Evolutionary conservation across 2,888 invertebrate species (phyloP), one percentile per base, ranked within the genome.

Genomic region (Biston betularia): DNA sequence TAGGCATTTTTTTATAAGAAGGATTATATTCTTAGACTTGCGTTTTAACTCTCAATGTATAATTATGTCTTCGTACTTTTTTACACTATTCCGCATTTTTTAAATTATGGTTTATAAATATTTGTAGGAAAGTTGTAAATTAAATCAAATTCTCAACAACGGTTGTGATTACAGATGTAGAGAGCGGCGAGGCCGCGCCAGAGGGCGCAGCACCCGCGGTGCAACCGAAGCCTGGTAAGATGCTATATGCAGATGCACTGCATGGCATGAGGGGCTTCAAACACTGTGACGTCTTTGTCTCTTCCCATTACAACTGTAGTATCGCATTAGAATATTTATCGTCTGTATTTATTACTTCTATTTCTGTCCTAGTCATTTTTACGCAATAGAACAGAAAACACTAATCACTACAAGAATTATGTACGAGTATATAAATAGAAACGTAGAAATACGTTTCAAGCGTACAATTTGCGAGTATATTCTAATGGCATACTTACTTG

Each of bases 161-260:
- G 49, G 49, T 52, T 53, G 53, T 87, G 74, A 76, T 91, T 91
- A 61, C 91, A 91, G 91, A 91, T 89, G 78, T 90, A 88, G 90
- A 90, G 75, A 71, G 75, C 78, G 86, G 86, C 68, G 82, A 80
- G 69, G 77, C 78, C 45, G 75, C 79, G 49, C 53, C 57, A 35
- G 82, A 84, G 69, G 79, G 77, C 68, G 83, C 76, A 52, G 78
- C 78, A 35, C 79, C 78, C 55, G 69, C 77, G 48, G 61, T 78
- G 50, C 63, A 75, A 45, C 79, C 72, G 55, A 76, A 74, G 34
- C 78, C 77, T 52, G 89, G 90, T 90, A 89, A 90, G 89, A 72
- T 70, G 63, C 68, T 58, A 11, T 38, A 44, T 50, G 48, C 54
- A 55, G 50, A 49, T 38, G 56, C 62, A 60, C 61, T 69, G 75